phyloP scores from a whole-genome alignment of 2,797 vertebrate genomes.

The Mycteria americana region DNA sequence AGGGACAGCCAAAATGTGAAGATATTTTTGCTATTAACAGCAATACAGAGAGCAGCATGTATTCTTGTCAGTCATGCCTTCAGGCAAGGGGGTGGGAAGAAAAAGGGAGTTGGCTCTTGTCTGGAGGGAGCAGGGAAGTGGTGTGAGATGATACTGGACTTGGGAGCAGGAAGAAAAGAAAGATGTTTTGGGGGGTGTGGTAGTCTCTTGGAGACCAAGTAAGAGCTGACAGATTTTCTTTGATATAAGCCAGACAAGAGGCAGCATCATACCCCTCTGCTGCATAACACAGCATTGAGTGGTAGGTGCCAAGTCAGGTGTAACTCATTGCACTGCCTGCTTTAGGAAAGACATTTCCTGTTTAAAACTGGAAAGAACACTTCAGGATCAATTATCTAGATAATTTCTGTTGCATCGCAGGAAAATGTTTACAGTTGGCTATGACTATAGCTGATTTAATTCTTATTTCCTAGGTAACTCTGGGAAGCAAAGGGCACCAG shows the following conservation, averaged over 20 bases:
- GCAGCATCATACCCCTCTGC: not conserved
- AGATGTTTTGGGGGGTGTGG: not conserved
- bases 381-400: not conserved
- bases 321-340: not conserved
- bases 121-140: not conserved
- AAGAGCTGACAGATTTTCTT: not conserved
- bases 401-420: not conserved
- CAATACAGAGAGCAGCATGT: not conserved
- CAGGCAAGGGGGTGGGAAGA: not conserved
- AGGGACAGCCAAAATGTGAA: not conserved
- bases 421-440: slow-evolving; percentile 45
- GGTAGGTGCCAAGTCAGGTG: not conserved
- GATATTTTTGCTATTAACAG: slow-evolving; percentile 5
- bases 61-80: not conserved
- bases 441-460: slow-evolving; percentile 11
- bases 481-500: slow-evolving; percentile 10
- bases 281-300: not conserved
- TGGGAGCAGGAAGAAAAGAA: not conserved
- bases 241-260: not conserved
- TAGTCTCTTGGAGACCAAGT: not conserved
- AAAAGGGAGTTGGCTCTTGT: not conserved
- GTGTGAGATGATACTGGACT: not conserved
- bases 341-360: not conserved
- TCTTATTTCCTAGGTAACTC: not conserved
- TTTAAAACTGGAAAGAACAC: slow-evolving; percentile 15